Base-by-base conservation (phyloP, 64 coral and sea anemone genomes). In the Stichodactyla helianthus region DNA sequence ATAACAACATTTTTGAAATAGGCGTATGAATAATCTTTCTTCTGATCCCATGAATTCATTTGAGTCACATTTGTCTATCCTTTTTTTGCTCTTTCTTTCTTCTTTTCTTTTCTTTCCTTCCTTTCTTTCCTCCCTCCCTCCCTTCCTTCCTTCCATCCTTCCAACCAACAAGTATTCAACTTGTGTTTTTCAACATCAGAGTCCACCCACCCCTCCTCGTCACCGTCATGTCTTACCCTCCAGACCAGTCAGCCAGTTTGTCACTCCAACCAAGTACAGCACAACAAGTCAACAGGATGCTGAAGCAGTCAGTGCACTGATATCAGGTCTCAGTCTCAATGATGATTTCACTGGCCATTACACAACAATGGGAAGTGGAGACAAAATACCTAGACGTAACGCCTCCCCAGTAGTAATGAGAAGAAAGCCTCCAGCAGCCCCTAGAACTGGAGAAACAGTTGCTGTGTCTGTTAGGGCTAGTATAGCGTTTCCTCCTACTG, bases 161-260 rank as follows among this genome's bases (percentile, higher is more conserved):
- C 19, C 6, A 6, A 77, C 20, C 8, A 50, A 16, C 2, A 5
- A 78, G 6, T 12, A 1, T 27, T 25, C 0, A 78, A 78, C 17
- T 65, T 20, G 5, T 79, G 6, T 25, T 51, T 82, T 82, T 82
- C 35, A 44, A 35, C 14, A 10, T 25, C 64, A 96, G 94, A 64
- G 54, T 84, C 94, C 94, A 23, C 94, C 94, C 17, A 96, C 94
- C 3, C 94, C 94, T 44, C 94, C 94, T 15, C 91, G 94, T 20
- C 94, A 96, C 53, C 87, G 94, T 14, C 94, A 91, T 5, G 80
- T 87, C 18, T 88, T 96, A 60, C 94, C 91, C 6, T 52, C 88
- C 7, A 83, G 94, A 62, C 94, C 94, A 7, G 91, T 96, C 79
- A 96, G 94, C 77, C 94, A 96, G 88, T 92, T 96, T 86, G 86